phyloP scores from a whole-genome alignment of 2,113 vertebrate species.

The Cyprinus carpio region DNA sequence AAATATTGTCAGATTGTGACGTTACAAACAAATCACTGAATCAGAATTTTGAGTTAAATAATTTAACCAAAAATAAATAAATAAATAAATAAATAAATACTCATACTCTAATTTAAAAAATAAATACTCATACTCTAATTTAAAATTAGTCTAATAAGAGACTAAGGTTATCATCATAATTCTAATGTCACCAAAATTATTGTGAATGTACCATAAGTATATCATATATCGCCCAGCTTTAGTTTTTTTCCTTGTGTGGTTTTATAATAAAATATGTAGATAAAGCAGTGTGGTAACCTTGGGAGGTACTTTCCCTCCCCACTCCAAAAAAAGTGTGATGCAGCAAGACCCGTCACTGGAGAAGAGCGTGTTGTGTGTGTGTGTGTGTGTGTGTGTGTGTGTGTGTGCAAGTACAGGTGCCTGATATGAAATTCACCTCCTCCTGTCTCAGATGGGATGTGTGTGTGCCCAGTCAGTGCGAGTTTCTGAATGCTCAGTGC shows the following conservation, averaged over 20 bases:
- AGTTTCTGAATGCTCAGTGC: conserved; percentile 45
- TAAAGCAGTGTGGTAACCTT: conserved; percentile 29
- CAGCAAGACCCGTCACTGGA: conserved; percentile 64
- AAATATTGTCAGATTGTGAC: no score
- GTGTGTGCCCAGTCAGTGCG: conserved; percentile 51
- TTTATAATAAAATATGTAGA: background rate
- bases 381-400: conserved; percentile 20
- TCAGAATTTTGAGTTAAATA: no score
- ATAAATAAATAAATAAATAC: no score
- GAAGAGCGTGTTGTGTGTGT: background rate
- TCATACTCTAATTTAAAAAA: no score
- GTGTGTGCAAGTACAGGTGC: background rate
- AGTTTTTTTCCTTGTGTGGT: background rate
- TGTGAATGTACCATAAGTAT: background rate
- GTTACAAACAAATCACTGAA: no score
- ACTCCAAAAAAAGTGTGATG: conserved; percentile 65
- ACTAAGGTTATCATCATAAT: no score
- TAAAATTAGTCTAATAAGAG: no score
- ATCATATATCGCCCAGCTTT: background rate
- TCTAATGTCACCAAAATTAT: background rate
- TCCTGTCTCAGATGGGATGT: conserved; percentile 48
- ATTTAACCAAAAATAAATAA: no score
- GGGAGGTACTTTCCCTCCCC: background rate
- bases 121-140: no score
- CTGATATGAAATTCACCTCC: conserved; percentile 34